phyloP scores from a whole-genome alignment of 1,140 invertebrate genomes.

The Hydropsyche tenuis region DNA sequence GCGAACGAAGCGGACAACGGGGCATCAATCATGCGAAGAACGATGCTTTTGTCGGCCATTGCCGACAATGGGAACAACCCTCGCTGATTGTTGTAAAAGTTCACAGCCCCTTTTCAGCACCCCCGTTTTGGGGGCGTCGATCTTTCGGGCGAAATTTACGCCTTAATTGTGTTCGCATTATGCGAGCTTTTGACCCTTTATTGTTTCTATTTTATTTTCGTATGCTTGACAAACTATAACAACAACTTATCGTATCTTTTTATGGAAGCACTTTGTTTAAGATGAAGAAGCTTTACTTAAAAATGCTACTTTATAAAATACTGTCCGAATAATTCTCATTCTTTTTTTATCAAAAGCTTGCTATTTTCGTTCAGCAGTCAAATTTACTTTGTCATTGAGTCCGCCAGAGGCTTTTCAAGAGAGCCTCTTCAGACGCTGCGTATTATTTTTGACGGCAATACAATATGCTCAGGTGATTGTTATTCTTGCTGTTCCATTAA shows the following conservation, averaged over 20 bases:
- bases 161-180: slow-evolving; percentile 6
- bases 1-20: neutral
- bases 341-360: too few relatives aligned
- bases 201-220: too few relatives aligned
- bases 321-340: too few relatives aligned
- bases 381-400: slow-evolving; percentile 21
- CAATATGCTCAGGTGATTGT: slow-evolving; percentile 14
- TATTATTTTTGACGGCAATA: neutral
- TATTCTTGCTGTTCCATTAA: neutral
- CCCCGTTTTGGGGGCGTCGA: neutral
- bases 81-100: slow-evolving; percentile 9
- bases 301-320: too few relatives aligned
- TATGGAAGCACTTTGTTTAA: too few relatives aligned
- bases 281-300: too few relatives aligned
- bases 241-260: too few relatives aligned
- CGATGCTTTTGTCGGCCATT: slow-evolving; percentile 1
- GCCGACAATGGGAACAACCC: slow-evolving; percentile 25
- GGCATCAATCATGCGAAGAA: slow-evolving; percentile 28
- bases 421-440: too few relatives aligned
- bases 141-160: neutral
- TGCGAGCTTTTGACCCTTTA: neutral
- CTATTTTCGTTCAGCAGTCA: slow-evolving; percentile 4
- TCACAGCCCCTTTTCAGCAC: neutral
- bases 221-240: too few relatives aligned
- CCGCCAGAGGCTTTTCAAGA: neutral